phyloP scores from a whole-genome alignment of 2,113 vertebrate species.

The Tamias sibiricus region DNA sequence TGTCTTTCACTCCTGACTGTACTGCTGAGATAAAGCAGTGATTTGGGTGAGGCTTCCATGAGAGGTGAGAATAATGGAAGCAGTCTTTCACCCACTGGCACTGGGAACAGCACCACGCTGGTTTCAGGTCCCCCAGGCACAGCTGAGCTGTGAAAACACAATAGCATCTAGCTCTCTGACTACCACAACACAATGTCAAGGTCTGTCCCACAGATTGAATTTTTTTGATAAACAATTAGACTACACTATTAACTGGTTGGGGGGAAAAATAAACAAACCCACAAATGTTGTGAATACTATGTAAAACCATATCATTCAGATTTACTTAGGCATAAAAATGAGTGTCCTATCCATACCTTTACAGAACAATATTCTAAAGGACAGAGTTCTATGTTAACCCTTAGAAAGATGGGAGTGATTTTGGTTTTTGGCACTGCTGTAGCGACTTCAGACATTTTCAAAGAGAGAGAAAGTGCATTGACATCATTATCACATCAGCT shows the following conservation, averaged over 20 bases:
- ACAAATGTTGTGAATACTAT: not conserved
- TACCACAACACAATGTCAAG: not conserved
- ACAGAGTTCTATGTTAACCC: not conserved
- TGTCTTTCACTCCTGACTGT: not conserved
- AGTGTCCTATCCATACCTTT: not conserved
- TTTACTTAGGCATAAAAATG: not conserved
- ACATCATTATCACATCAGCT: not conserved
- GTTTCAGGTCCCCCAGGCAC: not conserved
- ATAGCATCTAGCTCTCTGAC: not conserved
- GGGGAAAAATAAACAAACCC: fast-evolving
- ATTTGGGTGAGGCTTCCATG: not conserved
- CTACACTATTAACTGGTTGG: not conserved
- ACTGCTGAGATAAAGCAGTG: not conserved
- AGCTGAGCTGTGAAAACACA: not conserved
- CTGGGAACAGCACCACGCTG: not conserved
- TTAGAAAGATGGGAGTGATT: not conserved
- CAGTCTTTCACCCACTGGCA: not conserved
- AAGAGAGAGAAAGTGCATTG: not conserved
- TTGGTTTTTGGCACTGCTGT: not conserved
- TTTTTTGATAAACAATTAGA: not conserved
- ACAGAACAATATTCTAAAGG: not conserved
- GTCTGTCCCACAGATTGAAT: not conserved
- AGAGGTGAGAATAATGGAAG: not conserved
- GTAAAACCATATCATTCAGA: not conserved
- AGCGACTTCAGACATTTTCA: not conserved